Percentiles rank a stretch among this genome's conserved stretches.
These are phyloP conservation scores for Sebastes hopkinsi DNA, from an alignment of 2,797 vertebrate species.

Conservation along the genomic window DNA sequence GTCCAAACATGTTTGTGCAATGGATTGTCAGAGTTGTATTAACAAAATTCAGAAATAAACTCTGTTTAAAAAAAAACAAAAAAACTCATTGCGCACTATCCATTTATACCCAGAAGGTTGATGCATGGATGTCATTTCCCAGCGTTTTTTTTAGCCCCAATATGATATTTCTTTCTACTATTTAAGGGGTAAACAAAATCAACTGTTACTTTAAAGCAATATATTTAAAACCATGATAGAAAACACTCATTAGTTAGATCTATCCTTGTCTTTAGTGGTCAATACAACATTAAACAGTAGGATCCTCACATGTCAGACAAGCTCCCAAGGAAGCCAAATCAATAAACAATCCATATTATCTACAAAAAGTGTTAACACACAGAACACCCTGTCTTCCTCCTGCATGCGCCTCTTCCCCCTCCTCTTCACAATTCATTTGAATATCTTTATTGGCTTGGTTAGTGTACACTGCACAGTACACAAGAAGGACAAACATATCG, in stretches of 20 bases:
- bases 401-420: too few relatives aligned
- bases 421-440: not conserved
- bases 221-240: not conserved
- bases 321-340: constrained; percentile 28
- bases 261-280: constrained; percentile 1
- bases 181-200: not conserved
- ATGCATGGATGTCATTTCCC: not conserved
- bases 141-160: not conserved
- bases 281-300: constrained; percentile 20
- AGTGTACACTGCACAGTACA: constrained; percentile 36
- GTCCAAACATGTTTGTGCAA: too few relatives aligned
- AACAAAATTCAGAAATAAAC: too few relatives aligned
- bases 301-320: constrained; percentile 11
- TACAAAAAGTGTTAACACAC: constrained; percentile 10
- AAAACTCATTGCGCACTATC: constrained; percentile 10
- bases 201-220: not conserved
- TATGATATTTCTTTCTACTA: not conserved
- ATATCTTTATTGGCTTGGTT: constrained; percentile 26
- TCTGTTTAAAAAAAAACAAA: too few relatives aligned
- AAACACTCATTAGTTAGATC: not conserved
- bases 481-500: constrained; percentile 39
- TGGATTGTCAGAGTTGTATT: too few relatives aligned
- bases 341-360: constrained; percentile 57
- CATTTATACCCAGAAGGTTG: not conserved
- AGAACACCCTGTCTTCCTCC: not conserved